Evolutionary conservation across 2,888 invertebrate genomes (phyloP).

Genomic region (Tetanocera ferruginea): DNA sequence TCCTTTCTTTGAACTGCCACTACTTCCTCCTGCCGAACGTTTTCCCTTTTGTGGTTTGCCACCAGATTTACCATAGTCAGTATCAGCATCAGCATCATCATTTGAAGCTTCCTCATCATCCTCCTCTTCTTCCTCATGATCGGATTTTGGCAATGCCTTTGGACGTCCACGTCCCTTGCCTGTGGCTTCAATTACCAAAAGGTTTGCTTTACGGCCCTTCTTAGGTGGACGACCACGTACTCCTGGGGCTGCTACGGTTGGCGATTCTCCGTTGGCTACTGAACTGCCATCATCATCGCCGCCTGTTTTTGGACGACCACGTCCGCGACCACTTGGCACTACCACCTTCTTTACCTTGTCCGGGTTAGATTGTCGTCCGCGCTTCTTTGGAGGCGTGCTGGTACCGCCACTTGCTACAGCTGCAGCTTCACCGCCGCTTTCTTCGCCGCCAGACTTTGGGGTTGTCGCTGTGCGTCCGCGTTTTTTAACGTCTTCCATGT

Average conservation of each 20-base stretch:
- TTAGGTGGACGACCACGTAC: slow-evolving; percentile 47
- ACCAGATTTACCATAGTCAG: slow-evolving; percentile 29
- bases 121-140: slow-evolving; percentile 28
- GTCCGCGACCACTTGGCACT: slow-evolving; percentile 47
- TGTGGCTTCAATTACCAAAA: slow-evolving; percentile 16
- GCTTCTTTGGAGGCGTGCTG: slow-evolving; percentile 56
- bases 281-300: slow-evolving; percentile 37
- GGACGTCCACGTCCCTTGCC: slow-evolving; percentile 46
- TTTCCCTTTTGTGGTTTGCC: slow-evolving; percentile 13
- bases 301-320: slow-evolving; percentile 51
- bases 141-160: slow-evolving; percentile 31
- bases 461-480: slow-evolving; percentile 26
- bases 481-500: slow-evolving; percentile 46
- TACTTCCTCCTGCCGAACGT: slow-evolving; percentile 35
- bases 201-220: not conserved
- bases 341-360: slow-evolving; percentile 45
- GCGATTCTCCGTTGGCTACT: slow-evolving; percentile 18
- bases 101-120: slow-evolving; percentile 26
- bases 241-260: not conserved
- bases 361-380: slow-evolving; percentile 57
- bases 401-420: slow-evolving; percentile 38
- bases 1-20: slow-evolving; percentile 35
- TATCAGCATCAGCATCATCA: slow-evolving; percentile 11
- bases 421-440: slow-evolving; percentile 40
- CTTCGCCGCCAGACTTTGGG: slow-evolving; percentile 33